Evolutionary conservation across 1,140 invertebrate genomes (phyloP).

Genomic region (Antheraea pernyi): DNA sequence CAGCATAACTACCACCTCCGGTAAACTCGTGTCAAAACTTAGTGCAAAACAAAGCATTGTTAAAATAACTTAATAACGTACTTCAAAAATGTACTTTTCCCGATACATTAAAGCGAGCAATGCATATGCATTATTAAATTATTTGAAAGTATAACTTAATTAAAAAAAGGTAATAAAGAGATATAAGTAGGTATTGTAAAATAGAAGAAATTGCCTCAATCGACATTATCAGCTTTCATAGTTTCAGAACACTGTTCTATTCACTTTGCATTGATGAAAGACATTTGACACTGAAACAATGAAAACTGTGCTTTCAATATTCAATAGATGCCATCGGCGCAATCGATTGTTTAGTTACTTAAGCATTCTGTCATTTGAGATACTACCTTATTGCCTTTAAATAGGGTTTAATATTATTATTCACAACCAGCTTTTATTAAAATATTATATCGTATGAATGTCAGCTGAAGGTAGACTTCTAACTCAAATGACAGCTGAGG

Average conservation of each 20-base stretch:
- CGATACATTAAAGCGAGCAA: too few relatives aligned
- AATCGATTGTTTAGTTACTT: constrained; percentile 14
- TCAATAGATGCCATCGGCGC: constrained; percentile 12
- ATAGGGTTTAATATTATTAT: not conserved
- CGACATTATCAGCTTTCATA: not conserved
- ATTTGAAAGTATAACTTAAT: too few relatives aligned
- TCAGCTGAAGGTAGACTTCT: not conserved
- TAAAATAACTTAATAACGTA: too few relatives aligned
- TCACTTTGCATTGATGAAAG: not conserved
- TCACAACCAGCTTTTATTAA: not conserved
- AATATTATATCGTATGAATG: not conserved
- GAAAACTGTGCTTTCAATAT: constrained; percentile 12
- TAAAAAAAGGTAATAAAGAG: too few relatives aligned
- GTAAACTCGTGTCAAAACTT: too few relatives aligned
- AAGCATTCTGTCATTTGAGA: not conserved
- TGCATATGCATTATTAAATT: too few relatives aligned
- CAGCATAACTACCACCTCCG: too few relatives aligned
- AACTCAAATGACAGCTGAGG: too few relatives aligned
- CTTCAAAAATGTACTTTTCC: too few relatives aligned
- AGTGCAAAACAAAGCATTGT: too few relatives aligned
- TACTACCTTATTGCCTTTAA: not conserved
- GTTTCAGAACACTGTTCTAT: not conserved
- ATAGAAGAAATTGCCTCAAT: not conserved
- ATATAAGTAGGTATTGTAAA: not conserved
- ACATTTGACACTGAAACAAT: constrained; percentile 5